Conservation (phyloP, 2,888 invertebrate genomes). For the Nemapogon koenigi region DNA sequence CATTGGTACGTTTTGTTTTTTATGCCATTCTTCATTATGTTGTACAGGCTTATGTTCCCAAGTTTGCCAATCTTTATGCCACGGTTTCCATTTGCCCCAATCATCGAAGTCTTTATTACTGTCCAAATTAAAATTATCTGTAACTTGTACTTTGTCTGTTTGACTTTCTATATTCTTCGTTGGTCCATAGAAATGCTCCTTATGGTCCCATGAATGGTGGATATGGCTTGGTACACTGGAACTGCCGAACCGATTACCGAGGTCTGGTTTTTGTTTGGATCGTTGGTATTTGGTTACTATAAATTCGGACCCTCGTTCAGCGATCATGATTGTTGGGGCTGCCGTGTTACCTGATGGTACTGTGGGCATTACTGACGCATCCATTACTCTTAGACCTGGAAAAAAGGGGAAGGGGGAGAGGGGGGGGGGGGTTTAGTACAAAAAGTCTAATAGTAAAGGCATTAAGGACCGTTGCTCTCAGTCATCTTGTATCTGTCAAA, state of each 20-base stretch:
- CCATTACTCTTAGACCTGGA: slow-evolving; percentile 61
- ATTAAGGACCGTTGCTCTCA: too few relatives aligned
- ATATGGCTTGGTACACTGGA: slow-evolving; percentile 12
- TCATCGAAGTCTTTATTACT: slow-evolving; percentile 23
- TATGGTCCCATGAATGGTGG: slow-evolving; percentile 19
- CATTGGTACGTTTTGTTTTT: slow-evolving; percentile 13
- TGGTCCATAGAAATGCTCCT: slow-evolving; percentile 17
- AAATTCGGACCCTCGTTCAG: slow-evolving; percentile 61
- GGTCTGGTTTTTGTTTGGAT: slow-evolving; percentile 27
- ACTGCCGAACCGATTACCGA: slow-evolving; percentile 30
- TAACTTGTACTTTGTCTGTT: slow-evolving; percentile 2
- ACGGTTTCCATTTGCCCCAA: slow-evolving; percentile 30
- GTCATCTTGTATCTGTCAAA: too few relatives aligned
- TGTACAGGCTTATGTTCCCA: slow-evolving; percentile 20
- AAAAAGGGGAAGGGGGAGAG: too few relatives aligned
- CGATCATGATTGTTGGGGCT: slow-evolving; percentile 67
- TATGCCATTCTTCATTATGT: slow-evolving; percentile 17
- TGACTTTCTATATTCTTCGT: background rate
- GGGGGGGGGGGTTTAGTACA: too few relatives aligned
- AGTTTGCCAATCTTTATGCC: slow-evolving; percentile 23
- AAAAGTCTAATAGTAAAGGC: too few relatives aligned
- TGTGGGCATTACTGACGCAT: slow-evolving; percentile 68
- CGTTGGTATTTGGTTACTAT: slow-evolving; percentile 51
- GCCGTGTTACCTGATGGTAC: slow-evolving; percentile 61
- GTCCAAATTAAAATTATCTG: slow-evolving; percentile 13